Percentiles rank a stretch among this genome's conserved stretches.
phyloP scores from a whole-genome alignment of 2,113 vertebrate species.

The Takifugu flavidus region DNA sequence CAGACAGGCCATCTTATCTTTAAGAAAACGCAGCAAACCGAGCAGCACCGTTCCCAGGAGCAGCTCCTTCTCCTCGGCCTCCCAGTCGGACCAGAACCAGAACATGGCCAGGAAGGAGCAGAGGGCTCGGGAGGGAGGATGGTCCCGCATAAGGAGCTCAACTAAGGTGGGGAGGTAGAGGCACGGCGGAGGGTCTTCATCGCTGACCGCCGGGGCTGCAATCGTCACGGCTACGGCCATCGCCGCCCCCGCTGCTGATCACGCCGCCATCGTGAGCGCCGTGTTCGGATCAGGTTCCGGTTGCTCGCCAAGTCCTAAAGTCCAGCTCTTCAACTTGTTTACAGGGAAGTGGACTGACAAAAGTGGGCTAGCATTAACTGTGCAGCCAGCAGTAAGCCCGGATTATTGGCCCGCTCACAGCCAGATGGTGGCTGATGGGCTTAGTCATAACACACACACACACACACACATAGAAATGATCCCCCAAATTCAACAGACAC shows the following conservation, averaged over 20 bases:
- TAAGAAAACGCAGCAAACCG: constrained; percentile 56
- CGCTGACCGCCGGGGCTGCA: neutral
- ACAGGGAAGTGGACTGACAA: constrained; percentile 27
- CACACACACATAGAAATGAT: constrained; percentile 25
- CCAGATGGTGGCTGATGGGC: constrained; percentile 79
- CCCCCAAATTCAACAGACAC: constrained; percentile 5
- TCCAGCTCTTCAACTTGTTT: constrained; percentile 26
- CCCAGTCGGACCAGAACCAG: constrained; percentile 56
- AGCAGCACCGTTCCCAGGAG: constrained; percentile 65
- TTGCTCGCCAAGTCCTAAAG: constrained; percentile 2
- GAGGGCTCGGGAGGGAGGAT: constrained; percentile 47
- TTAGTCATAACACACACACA: constrained; percentile 64
- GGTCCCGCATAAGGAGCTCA: constrained; percentile 56
- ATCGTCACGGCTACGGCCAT: constrained; percentile 18
- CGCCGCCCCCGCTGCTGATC: neutral
- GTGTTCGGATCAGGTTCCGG: constrained; percentile 13
- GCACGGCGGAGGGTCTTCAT: constrained; percentile 40
- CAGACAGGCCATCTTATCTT: constrained; percentile 58
- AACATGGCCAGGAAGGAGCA: constrained; percentile 64
- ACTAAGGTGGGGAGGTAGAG: constrained; percentile 53
- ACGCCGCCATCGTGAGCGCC: neutral
- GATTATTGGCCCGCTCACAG: constrained; percentile 77
- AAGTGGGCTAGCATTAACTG: constrained; percentile 44
- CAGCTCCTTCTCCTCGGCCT: constrained; percentile 55
- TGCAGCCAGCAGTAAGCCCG: constrained; percentile 64